Conservation (phyloP, 2,797 vertebrate species). For the Anniella stebbinsi region DNA sequence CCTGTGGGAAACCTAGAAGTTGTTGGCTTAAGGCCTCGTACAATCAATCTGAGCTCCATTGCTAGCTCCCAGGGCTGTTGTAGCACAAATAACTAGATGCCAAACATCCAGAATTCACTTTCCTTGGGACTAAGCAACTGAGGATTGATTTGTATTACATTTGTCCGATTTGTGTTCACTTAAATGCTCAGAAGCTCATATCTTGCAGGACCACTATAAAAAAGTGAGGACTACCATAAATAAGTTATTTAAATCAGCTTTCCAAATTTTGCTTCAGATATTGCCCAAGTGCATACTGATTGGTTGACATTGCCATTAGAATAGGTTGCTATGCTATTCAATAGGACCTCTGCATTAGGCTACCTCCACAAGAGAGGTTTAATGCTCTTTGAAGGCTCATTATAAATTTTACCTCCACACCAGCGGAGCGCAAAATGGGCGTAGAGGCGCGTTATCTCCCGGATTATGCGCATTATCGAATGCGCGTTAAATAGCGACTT, state of each 20-base stretch:
- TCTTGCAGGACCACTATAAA: neutral
- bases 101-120: neutral
- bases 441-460: too few relatives aligned
- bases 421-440: too few relatives aligned
- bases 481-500: too few relatives aligned
- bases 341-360: too few relatives aligned
- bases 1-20: neutral
- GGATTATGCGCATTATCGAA: too few relatives aligned
- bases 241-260: neutral
- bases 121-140: neutral
- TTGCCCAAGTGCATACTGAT: neutral
- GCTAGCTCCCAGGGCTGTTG: neutral
- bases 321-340: neutral
- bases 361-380: too few relatives aligned
- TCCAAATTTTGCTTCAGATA: neutral
- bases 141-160: too few relatives aligned
- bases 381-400: too few relatives aligned
- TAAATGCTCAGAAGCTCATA: neutral
- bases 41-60: too few relatives aligned
- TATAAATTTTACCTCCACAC: too few relatives aligned
- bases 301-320: neutral
- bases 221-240: neutral
- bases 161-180: too few relatives aligned
- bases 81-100: neutral
- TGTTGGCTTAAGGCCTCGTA: too few relatives aligned